A percentile compares a stretch with the other conserved stretches of the same genome.
phyloP scores from a whole-genome alignment of 2,888 invertebrate genomes.

The Drosophila anomelani region DNA sequence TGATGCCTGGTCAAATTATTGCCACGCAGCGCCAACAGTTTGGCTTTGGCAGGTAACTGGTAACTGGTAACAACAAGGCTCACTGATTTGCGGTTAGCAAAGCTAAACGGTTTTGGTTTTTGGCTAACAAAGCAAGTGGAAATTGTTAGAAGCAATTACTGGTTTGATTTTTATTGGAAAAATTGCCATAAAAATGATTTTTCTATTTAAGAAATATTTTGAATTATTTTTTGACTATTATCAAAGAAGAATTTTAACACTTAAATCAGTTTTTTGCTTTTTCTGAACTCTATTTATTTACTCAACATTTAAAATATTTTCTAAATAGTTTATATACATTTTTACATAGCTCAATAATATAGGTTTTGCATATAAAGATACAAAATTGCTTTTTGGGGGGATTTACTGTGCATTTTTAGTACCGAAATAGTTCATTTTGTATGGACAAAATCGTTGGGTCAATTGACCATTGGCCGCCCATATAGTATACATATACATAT shows the following conservation, averaged over 20 bases:
- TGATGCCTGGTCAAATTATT: slow-evolving; percentile 6
- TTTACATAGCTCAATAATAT: neutral
- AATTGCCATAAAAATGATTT: too few relatives aligned
- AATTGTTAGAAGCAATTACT: neutral
- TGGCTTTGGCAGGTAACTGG: neutral
- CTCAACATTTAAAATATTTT: too few relatives aligned
- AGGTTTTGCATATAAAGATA: neutral
- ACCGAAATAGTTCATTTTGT: slow-evolving; percentile 30
- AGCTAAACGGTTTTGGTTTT: slow-evolving; percentile 5
- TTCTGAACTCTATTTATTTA: too few relatives aligned
- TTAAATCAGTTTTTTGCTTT: too few relatives aligned
- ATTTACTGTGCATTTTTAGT: neutral
- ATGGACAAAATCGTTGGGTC: slow-evolving; percentile 15
- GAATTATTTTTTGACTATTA: too few relatives aligned
- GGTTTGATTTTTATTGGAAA: too few relatives aligned
- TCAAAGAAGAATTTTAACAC: too few relatives aligned
- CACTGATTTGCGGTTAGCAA: slow-evolving; percentile 2
- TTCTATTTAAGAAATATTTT: too few relatives aligned
- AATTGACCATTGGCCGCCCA: slow-evolving; percentile 15
- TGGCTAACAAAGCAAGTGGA: neutral
- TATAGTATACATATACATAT: neutral
- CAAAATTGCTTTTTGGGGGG: neutral
- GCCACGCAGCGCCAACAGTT: slow-evolving; percentile 4
- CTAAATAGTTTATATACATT: neutral
- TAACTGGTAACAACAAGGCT: slow-evolving; percentile 17